Evolutionary conservation across 1,140 invertebrate genomes (phyloP).

Genomic region (Drosophila eugracilis): DNA sequence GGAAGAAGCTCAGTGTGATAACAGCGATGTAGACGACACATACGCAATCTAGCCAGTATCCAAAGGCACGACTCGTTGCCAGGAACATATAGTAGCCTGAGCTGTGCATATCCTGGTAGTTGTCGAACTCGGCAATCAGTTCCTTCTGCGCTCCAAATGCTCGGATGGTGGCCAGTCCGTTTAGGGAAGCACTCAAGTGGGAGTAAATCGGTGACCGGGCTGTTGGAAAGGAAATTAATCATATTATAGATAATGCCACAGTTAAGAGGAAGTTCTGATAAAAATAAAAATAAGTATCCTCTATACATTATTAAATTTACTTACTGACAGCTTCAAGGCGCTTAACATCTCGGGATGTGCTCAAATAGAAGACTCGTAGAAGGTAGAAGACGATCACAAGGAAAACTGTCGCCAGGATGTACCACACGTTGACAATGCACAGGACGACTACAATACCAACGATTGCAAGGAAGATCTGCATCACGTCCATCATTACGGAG

Average conservation of each 20-base stretch:
- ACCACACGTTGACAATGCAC: slow-evolving; percentile 90
- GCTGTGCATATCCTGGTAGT: slow-evolving; percentile 90
- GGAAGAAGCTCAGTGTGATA: slow-evolving; percentile 89
- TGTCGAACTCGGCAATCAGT: slow-evolving; percentile 92
- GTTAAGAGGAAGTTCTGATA: background rate
- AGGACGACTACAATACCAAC: slow-evolving; percentile 91
- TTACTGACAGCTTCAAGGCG: slow-evolving; percentile 95
- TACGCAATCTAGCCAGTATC: slow-evolving; percentile 91
- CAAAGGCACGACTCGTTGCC: slow-evolving; percentile 89
- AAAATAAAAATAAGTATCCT: background rate
- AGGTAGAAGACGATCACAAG: slow-evolving; percentile 90
- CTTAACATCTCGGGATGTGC: slow-evolving; percentile 93
- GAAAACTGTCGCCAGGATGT: slow-evolving; percentile 89
- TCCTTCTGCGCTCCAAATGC: slow-evolving; percentile 92
- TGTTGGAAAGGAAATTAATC: slow-evolving; percentile 62
- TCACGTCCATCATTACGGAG: slow-evolving; percentile 89
- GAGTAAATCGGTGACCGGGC: slow-evolving; percentile 93
- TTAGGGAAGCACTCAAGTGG: slow-evolving; percentile 94
- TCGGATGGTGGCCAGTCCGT: slow-evolving; percentile 95
- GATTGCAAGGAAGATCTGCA: slow-evolving; percentile 90
- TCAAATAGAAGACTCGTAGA: slow-evolving; percentile 91
- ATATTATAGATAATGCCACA: background rate
- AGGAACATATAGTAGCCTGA: slow-evolving; percentile 88
- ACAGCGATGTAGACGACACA: slow-evolving; percentile 90
- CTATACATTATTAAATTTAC: slow-evolving; percentile 70